phyloP scores from a whole-genome alignment of 2,888 invertebrate species.

The Drosophila percnosoma region DNA sequence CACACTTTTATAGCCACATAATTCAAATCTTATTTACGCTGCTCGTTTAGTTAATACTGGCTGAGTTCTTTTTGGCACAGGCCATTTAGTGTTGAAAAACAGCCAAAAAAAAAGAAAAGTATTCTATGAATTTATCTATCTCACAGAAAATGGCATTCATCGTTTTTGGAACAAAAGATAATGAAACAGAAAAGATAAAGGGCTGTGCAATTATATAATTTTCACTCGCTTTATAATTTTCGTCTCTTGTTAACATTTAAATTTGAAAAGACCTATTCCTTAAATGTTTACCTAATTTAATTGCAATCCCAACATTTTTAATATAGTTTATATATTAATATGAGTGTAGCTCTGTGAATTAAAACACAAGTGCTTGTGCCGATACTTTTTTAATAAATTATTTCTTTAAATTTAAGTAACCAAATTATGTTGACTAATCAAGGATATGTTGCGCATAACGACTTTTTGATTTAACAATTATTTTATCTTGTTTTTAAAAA shows the following conservation, averaged over 20 bases:
- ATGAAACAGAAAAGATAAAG: background rate
- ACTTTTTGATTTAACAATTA: background rate
- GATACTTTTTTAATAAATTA: background rate
- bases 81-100: slow-evolving; percentile 37
- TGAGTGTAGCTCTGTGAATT: background rate
- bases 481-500: background rate
- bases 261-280: background rate
- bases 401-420: background rate
- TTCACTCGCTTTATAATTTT: background rate
- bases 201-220: background rate
- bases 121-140: slow-evolving; percentile 19
- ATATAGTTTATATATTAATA: background rate
- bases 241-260: background rate
- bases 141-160: background rate
- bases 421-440: background rate
- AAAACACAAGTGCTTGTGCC: background rate
- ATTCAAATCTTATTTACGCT: slow-evolving; percentile 48
- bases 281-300: background rate
- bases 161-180: slow-evolving; percentile 13
- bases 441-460: background rate
- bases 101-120: slow-evolving; percentile 1
- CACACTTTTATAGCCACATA: slow-evolving; percentile 57
- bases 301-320: background rate
- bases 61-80: slow-evolving; percentile 59
- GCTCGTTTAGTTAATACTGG: slow-evolving; percentile 59